Evolutionary conservation across 92 coral and sea anemone species (phyloP), one percentile per base, ranked within the genome.

Genomic region (Umimayanthus chanpuru): DNA sequence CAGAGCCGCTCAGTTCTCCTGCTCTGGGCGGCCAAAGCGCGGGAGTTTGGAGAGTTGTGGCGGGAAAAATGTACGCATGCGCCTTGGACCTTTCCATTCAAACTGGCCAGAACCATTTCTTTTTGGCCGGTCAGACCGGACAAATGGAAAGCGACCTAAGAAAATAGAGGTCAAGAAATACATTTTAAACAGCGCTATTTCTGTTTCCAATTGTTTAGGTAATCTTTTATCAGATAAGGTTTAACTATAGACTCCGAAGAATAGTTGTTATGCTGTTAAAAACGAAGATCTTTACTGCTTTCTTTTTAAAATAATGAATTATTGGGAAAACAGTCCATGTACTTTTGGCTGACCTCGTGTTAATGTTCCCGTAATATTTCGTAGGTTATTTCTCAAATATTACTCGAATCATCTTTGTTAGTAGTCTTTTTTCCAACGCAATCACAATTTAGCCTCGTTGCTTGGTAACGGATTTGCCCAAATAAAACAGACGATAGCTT

Each of bases 381-480:
- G 0, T 39, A 43, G 1, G 21, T 0, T 36, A 9, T 56, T 80
- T 9, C 26, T 25, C 2, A 4, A 64, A 4, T 29, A 53, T 58
- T 58, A n/a, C 70, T 36, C 44, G 72, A 16, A 30, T 20, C 47
- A 25, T 43, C n/a, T 9, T 9, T 20, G 29, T 56, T 80, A 26
- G 25, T 36, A 2, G 16, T 58, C 47, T 32, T 61, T 80, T 80
- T 25, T 30, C 58, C 71, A 16, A 55, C 11, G 6, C 38, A 2
- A 78, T 36, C 28, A 55, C n/a, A 36, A 50, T 38, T 36, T 61
- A 38, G 25, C 30, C 49, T 81, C 49, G 85, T 81, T 81, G 73
- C 85, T 36, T 81, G 71, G 85, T 43, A 81, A 81, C 85, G 43
- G 49, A 61, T 80, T 56, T 23, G 6, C 40, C 15, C 64, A 50